Evolutionary conservation across 2,113 vertebrate species (phyloP).

Genomic region (Nannobrachium achirus): DNA sequence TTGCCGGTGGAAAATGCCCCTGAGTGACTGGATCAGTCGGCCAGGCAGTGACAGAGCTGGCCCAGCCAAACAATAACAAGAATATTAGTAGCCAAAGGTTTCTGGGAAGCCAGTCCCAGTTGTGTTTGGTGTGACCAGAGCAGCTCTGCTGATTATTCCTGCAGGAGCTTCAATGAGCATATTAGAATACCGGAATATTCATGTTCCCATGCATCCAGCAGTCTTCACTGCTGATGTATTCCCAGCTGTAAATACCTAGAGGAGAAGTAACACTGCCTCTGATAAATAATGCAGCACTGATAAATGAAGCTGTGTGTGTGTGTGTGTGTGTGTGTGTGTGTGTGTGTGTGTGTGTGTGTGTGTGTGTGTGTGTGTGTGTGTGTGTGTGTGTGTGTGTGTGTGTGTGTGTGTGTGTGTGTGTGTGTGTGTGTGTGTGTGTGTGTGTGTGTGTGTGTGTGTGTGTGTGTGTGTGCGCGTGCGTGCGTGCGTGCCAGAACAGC

Average conservation of each 20-base stretch:
- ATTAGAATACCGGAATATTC: conserved; percentile 66
- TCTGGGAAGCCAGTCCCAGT: not conserved
- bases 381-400: conserved; percentile 2
- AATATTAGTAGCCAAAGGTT: not conserved
- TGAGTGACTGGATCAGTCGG: too few species aligned
- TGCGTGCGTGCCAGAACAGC: too few species aligned
- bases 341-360: conserved; percentile 9
- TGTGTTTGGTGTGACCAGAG: conserved; percentile 14
- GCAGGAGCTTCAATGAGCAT: conserved; percentile 51
- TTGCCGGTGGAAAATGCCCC: too few species aligned
- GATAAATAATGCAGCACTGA: conserved; percentile 71
- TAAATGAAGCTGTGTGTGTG: conserved; percentile 58
- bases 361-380: conserved; percentile 14
- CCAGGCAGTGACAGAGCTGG: too few species aligned
- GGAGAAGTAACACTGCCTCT: conserved; percentile 53
- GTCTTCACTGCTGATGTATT: conserved; percentile 66
- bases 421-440: not conserved
- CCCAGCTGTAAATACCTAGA: conserved; percentile 66
- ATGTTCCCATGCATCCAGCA: conserved; percentile 50
- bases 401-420: conserved; percentile 13
- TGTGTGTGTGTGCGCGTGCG: not conserved
- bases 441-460: conserved; percentile 2
- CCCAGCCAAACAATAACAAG: not conserved
- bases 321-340: conserved; percentile 32
- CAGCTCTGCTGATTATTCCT: conserved; percentile 40